Percentiles rank a stretch among this genome's conserved stretches.
Conservation (phyloP, 1,140 invertebrate species). For the Drosophila nasuta region DNA sequence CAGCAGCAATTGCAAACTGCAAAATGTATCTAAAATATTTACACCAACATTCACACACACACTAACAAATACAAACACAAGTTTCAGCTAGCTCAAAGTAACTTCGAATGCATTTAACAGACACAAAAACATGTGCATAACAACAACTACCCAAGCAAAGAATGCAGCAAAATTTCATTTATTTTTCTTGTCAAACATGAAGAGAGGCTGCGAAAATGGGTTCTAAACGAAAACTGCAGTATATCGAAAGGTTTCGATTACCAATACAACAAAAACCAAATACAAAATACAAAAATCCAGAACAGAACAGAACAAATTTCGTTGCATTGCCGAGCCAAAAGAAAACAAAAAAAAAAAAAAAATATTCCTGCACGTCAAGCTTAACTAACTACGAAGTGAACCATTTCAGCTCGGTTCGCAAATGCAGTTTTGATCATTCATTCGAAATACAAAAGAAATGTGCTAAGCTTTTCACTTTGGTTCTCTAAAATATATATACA, state of each 20-base stretch:
- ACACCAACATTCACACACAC: constrained; percentile 40
- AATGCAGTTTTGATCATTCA: constrained; percentile 13
- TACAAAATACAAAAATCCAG: too few species aligned
- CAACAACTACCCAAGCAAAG: constrained; percentile 26
- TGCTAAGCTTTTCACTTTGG: constrained; percentile 72
- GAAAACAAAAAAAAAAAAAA: too few species aligned
- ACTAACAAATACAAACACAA: constrained; percentile 39
- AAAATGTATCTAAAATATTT: constrained; percentile 75
- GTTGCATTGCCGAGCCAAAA: constrained; percentile 32
- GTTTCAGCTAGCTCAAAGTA: constrained; percentile 81
- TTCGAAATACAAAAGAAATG: constrained; percentile 36
- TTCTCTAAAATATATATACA: constrained; percentile 59
- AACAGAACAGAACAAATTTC: constrained; percentile 7
- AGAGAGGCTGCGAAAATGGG: constrained; percentile 7
- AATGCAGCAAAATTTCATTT: constrained; percentile 26
- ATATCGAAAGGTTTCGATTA: constrained; percentile 48
- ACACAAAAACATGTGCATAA: constrained; percentile 38
- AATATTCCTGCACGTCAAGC: constrained; percentile 4
- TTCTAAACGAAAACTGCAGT: constrained; percentile 8
- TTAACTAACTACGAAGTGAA: constrained; percentile 15
- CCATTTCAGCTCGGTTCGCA: constrained; percentile 25
- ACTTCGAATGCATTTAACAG: constrained; percentile 72
- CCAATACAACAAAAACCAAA: constrained; percentile 5
- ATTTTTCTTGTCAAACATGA: constrained; percentile 17
- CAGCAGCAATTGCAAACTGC: constrained; percentile 13